Percentiles rank a stretch among this genome's conserved stretches.
phyloP scores from a whole-genome alignment of 2,797 vertebrate species.

The Anisognathus igniventris region DNA sequence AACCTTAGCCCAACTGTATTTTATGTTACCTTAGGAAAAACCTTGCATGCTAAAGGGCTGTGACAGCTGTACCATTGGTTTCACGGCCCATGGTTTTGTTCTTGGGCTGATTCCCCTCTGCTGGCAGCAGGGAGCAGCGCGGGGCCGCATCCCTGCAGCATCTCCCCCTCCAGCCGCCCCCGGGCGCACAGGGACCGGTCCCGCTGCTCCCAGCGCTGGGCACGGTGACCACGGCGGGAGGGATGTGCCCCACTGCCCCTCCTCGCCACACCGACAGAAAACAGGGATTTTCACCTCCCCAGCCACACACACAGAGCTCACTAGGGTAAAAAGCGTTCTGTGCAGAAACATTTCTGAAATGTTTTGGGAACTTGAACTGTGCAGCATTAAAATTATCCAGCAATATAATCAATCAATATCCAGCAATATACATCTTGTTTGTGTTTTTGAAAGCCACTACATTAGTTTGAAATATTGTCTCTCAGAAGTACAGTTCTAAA shows the following conservation, averaged over 20 bases:
- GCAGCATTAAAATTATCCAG: neutral
- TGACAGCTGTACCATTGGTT: neutral
- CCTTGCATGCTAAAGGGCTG: neutral
- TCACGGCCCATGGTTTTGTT: neutral
- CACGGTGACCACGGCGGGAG: fast-evolving
- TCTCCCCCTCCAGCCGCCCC: neutral
- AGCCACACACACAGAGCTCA: fast-evolving
- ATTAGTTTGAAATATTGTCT: neutral
- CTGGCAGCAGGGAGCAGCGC: neutral
- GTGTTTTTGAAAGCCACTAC: neutral
- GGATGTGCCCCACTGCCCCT: neutral
- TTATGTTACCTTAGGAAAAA: neutral
- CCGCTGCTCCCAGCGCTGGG: fast-evolving
- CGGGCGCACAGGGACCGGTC: neutral
- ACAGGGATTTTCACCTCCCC: neutral
- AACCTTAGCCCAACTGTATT: neutral
- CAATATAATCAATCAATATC: neutral
- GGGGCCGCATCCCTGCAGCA: neutral
- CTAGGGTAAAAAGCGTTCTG: fast-evolving
- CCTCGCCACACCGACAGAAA: fast-evolving
- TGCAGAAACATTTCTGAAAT: neutral
- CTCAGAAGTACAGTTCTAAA: neutral
- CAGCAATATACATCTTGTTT: neutral
- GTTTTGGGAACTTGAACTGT: neutral
- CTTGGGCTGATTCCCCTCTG: neutral